Conservation (phyloP, 2,113 vertebrate genomes). For the Protomyctophum bolini region DNA sequence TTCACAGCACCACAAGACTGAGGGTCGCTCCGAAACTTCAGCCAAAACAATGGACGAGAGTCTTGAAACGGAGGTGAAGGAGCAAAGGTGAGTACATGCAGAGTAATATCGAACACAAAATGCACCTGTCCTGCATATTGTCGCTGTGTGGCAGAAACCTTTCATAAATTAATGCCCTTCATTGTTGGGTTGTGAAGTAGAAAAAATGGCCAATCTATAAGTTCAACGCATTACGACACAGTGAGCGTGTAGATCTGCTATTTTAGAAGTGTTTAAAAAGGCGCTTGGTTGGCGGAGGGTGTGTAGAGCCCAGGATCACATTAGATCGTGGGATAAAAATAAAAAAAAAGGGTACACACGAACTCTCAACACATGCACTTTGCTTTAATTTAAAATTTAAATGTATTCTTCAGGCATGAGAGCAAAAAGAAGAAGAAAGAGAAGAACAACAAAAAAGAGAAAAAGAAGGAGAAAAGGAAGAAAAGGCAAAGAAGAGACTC, state of each 20-base stretch:
- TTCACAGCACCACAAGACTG: constrained; percentile 84
- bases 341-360: too few species aligned
- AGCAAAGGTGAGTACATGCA: constrained; percentile 68
- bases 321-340: too few species aligned
- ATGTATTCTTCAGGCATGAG: constrained; percentile 45
- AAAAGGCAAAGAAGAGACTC: constrained; percentile 74
- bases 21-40: constrained; percentile 57
- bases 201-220: too few species aligned
- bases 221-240: too few species aligned
- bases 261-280: too few species aligned
- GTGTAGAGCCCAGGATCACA: too few species aligned
- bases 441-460: constrained; percentile 82
- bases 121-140: too few species aligned
- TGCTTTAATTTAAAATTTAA: constrained; percentile 4
- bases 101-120: not conserved
- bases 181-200: too few species aligned
- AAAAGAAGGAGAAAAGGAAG: constrained; percentile 85
- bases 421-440: constrained; percentile 84
- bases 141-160: too few species aligned
- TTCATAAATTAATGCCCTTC: too few species aligned
- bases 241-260: too few species aligned
- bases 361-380: not conserved
- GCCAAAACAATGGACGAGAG: constrained; percentile 56
- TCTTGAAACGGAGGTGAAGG: constrained; percentile 55
- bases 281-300: too few species aligned